A percentile compares a stretch with the other conserved stretches of the same genome.
phyloP scores from a whole-genome alignment of 2,888 invertebrate species.

The Pomacea canaliculata region DNA sequence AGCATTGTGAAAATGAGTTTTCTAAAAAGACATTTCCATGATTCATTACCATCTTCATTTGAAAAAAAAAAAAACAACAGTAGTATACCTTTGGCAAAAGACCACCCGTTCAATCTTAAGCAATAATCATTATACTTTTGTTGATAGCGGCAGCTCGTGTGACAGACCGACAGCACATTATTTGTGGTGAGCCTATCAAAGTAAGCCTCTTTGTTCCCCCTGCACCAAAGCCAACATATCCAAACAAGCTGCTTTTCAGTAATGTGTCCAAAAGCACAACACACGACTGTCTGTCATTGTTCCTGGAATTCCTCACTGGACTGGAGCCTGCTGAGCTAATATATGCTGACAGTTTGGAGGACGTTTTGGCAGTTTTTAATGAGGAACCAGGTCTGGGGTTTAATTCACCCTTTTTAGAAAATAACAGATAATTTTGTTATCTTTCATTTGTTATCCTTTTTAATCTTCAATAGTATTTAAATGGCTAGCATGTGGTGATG shows the following conservation, averaged over 20 bases:
- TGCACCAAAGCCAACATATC: constrained; percentile 15
- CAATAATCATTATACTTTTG: not conserved
- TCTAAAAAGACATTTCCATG: no score
- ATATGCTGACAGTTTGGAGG: not conserved
- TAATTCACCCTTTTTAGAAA: not conserved
- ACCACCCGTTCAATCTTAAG: no score
- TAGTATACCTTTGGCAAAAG: no score
- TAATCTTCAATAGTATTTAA: no score
- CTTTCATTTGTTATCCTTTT: no score
- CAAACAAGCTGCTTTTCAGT: constrained; percentile 6
- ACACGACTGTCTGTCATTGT: not conserved
- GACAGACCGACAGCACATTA: not conserved
- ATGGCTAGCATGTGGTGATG: no score
- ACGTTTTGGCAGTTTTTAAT: not conserved
- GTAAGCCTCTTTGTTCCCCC: constrained; percentile 9
- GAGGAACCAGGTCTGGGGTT: not conserved
- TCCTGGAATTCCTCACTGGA: not conserved
- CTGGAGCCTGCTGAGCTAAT: not conserved
- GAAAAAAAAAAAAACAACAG: no score
- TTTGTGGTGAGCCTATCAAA: not conserved
- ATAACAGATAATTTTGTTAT: not conserved
- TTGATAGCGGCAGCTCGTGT: constrained; percentile 8
- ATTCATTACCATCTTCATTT: no score
- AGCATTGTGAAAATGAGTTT: no score
- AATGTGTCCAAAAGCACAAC: not conserved